These are phyloP conservation scores for Tylochromis polylepis DNA, from an alignment of 2,113 vertebrate species.

Conservation along the genomic window DNA sequence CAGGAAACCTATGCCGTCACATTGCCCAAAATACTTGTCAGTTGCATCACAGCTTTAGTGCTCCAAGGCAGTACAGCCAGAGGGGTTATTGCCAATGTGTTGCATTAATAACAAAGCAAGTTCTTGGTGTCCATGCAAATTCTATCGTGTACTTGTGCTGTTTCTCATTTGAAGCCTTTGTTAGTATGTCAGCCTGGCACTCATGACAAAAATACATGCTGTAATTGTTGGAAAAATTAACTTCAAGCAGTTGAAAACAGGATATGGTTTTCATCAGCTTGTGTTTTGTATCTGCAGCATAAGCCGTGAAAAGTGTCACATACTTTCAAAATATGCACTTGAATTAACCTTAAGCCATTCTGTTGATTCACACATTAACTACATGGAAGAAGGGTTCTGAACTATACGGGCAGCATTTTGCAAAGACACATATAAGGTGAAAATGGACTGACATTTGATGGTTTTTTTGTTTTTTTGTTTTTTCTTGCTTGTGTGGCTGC, in stretches of 20 bases:
- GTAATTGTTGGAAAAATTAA: neutral
- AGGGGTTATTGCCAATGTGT: constrained; percentile 43
- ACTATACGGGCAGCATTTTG: neutral
- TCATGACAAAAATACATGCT: neutral
- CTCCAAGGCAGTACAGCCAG: constrained; percentile 43
- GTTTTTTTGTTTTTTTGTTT: neutral
- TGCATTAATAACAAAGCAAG: constrained; percentile 54
- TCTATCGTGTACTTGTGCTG: neutral
- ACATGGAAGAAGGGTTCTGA: neutral
- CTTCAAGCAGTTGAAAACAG: neutral
- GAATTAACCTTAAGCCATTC: neutral
- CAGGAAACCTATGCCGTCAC: constrained; percentile 20
- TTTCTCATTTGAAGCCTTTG: neutral
- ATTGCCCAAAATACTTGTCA: constrained; percentile 47
- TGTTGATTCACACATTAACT: neutral
- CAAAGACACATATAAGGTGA: neutral
- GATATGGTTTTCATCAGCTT: neutral
- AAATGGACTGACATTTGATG: neutral
- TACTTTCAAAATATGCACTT: neutral
- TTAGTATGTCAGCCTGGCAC: neutral
- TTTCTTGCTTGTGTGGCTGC: neutral
- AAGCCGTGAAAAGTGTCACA: neutral
- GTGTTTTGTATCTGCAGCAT: neutral
- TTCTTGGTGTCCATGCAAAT: constrained; percentile 47
- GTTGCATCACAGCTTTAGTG: constrained; percentile 58